phyloP scores from a whole-genome alignment of 1,140 invertebrate genomes.

The Atta texana region DNA sequence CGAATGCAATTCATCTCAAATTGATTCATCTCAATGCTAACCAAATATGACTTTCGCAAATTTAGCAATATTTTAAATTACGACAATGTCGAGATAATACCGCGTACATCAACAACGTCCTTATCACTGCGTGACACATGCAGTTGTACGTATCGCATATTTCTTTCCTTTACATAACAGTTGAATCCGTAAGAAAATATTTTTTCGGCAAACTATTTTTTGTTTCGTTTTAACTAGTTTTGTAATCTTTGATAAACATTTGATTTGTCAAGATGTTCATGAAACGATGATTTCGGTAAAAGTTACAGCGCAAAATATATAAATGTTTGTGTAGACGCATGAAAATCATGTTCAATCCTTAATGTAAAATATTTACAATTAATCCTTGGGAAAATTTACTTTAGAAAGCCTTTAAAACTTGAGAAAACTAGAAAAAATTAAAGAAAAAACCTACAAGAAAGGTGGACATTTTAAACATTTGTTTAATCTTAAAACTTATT shows the following conservation, averaged over 20 bases:
- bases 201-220: neutral
- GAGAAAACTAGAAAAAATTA: no score
- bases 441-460: no score
- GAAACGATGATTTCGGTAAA: neutral
- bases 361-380: neutral
- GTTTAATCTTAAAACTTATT: no score
- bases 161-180: neutral
- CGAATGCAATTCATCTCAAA: neutral
- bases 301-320: neutral
- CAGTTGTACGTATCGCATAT: neutral
- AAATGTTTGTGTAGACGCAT: neutral
- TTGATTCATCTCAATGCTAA: neutral
- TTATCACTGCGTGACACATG: conserved; percentile 47
- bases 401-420: no score
- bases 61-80: conserved; percentile 17
- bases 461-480: no score
- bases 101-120: neutral
- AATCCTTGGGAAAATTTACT: neutral
- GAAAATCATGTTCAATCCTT: neutral
- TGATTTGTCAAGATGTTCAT: neutral
- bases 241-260: neutral
- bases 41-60: neutral
- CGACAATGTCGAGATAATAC: conserved; percentile 22
- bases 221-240: neutral
- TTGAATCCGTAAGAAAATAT: neutral